phyloP scores from a whole-genome alignment of 2,888 invertebrate genomes.

The Pollenia labialis region DNA sequence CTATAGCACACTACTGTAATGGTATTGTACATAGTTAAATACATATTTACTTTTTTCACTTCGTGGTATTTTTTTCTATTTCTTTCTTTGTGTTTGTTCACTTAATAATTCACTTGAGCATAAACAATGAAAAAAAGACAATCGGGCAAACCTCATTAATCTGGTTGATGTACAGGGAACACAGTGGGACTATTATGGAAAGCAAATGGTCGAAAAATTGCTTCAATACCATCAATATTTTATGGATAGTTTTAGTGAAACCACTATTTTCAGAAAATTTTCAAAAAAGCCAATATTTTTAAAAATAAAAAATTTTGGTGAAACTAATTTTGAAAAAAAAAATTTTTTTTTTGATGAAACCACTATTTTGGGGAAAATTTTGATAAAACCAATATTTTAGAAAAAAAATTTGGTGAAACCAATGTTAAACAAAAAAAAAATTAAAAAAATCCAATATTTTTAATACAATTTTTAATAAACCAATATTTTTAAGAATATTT shows the following conservation, averaged over 20 bases:
- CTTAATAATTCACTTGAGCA: conserved; percentile 60
- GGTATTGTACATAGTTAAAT: not conserved
- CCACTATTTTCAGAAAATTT: no score
- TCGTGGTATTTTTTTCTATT: not conserved
- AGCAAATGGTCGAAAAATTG: not conserved
- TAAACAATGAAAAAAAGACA: conserved; percentile 42
- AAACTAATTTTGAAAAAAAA: not conserved
- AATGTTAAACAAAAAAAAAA: no score
- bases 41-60: conserved; percentile 40
- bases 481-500: no score
- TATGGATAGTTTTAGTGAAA: not conserved
- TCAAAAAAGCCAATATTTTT: no score
- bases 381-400: no score
- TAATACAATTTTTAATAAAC: no score
- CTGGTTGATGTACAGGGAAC: not conserved
- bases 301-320: no score
- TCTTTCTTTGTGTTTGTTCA: conserved; percentile 33
- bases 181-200: conserved; percentile 3
- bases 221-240: not conserved
- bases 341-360: no score
- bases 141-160: conserved; percentile 55
- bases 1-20: conserved; percentile 16
- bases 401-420: no score
- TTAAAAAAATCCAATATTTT: no score
- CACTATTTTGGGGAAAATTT: no score